A percentile compares a stretch with the other conserved stretches of the same genome.
These are phyloP conservation scores for Stegastes partitus DNA, from an alignment of 2,113 vertebrate species.

Conservation along the genomic window DNA sequence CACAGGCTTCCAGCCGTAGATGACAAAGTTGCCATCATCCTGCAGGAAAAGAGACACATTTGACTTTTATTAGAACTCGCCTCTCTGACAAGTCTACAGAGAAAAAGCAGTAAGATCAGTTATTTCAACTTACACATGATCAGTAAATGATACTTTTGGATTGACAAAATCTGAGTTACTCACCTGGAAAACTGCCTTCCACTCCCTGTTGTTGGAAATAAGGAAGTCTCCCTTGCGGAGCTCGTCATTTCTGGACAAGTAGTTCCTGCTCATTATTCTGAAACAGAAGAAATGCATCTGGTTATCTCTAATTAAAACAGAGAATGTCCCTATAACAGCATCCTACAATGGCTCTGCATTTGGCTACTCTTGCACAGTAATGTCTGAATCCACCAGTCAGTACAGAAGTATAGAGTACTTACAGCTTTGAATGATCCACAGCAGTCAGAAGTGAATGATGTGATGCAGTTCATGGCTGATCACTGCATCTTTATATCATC, in stretches of 20 bases:
- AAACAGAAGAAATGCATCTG: not conserved
- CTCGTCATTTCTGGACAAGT: conserved; percentile 55
- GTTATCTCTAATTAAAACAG: too few species aligned
- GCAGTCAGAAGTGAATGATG: not conserved
- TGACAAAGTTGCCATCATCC: conserved; percentile 66
- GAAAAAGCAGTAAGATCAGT: too few species aligned
- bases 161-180: not conserved
- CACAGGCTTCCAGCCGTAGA: conserved; percentile 55
- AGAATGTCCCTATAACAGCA: too few species aligned
- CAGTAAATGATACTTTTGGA: not conserved
- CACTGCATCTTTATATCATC: not conserved
- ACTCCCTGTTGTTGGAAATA: conserved; percentile 59
- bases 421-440: not conserved
- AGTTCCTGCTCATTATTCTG: conserved; percentile 72
- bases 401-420: not conserved
- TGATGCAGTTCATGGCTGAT: not conserved
- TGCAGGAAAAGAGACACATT: conserved; percentile 5
- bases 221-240: conserved; percentile 62
- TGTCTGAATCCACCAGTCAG: too few species aligned
- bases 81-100: too few species aligned
- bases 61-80: not conserved
- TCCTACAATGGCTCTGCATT: too few species aligned
- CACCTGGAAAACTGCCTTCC: conserved; percentile 66
- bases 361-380: too few species aligned
- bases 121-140: not conserved